These are phyloP conservation scores for Brachirus orientalis DNA, from an alignment of 2,113 vertebrate genomes.

Conservation along the genomic window DNA sequence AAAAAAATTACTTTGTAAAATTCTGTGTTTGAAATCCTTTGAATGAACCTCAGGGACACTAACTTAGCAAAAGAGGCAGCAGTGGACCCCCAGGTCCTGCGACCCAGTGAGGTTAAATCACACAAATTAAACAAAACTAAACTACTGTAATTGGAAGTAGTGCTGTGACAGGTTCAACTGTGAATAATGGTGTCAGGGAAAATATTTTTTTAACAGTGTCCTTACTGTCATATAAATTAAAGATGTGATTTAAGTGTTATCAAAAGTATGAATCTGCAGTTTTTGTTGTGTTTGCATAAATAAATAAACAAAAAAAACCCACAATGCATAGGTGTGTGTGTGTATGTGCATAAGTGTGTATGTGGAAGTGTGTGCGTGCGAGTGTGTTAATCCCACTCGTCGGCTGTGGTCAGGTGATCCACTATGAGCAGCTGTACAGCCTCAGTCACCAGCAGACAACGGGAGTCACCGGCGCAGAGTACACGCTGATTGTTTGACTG, in stretches of 20 bases:
- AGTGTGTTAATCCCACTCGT: constrained; percentile 40
- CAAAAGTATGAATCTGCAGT: background rate
- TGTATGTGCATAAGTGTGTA: background rate
- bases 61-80: too few relatives aligned
- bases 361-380: constrained; percentile 1
- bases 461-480: constrained; percentile 58
- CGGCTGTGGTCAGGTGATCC: constrained; percentile 77
- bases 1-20: too few relatives aligned
- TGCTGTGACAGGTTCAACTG: constrained; percentile 12
- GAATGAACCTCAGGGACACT: too few relatives aligned
- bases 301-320: background rate
- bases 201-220: constrained; percentile 5
- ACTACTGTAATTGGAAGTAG: background rate
- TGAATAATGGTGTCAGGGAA: constrained; percentile 14
- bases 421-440: constrained; percentile 75
- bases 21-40: too few relatives aligned
- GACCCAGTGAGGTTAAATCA: too few relatives aligned
- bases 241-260: constrained; percentile 19
- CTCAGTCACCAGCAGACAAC: constrained; percentile 73
- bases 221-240: constrained; percentile 48
- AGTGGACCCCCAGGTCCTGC: too few relatives aligned
- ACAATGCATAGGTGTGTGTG: background rate
- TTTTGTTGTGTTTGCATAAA: background rate
- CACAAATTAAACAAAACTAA: too few relatives aligned
- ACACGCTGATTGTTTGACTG: background rate